Conservation (phyloP, 2,797 vertebrate genomes). For the Uromys caudimaculatus region DNA sequence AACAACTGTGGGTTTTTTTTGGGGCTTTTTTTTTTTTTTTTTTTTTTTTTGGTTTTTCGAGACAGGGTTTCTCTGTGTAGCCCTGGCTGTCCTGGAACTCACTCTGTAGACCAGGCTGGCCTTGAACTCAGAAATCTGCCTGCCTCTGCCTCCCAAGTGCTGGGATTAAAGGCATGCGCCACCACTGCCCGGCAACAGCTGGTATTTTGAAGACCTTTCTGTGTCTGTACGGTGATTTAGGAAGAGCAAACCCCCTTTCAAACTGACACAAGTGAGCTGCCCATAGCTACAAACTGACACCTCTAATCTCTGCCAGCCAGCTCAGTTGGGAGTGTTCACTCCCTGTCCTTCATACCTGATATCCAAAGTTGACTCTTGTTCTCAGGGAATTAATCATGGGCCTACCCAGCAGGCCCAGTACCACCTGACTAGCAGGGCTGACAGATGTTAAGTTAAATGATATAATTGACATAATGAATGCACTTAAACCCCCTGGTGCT, state of each 20-base stretch:
- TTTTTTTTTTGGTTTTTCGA: too few relatives aligned
- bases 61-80: too few relatives aligned
- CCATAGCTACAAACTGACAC: not conserved
- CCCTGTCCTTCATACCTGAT: not conserved
- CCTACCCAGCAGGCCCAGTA: not conserved
- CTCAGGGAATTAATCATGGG: not conserved
- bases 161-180: too few relatives aligned
- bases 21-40: too few relatives aligned
- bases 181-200: too few relatives aligned
- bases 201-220: not conserved
- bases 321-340: not conserved
- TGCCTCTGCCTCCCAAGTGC: too few relatives aligned
- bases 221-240: not conserved
- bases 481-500: not conserved
- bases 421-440: conserved; percentile 44
- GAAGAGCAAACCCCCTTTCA: not conserved
- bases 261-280: not conserved
- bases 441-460: conserved; percentile 56
- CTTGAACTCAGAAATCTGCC: too few relatives aligned
- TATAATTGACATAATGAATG: conserved; percentile 53
- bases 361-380: not conserved
- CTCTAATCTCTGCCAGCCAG: not conserved
- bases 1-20: too few relatives aligned
- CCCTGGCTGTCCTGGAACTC: too few relatives aligned
- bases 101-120: too few relatives aligned